Conservation (phyloP, 92 coral and sea anemone species). For the Metridium senile region DNA sequence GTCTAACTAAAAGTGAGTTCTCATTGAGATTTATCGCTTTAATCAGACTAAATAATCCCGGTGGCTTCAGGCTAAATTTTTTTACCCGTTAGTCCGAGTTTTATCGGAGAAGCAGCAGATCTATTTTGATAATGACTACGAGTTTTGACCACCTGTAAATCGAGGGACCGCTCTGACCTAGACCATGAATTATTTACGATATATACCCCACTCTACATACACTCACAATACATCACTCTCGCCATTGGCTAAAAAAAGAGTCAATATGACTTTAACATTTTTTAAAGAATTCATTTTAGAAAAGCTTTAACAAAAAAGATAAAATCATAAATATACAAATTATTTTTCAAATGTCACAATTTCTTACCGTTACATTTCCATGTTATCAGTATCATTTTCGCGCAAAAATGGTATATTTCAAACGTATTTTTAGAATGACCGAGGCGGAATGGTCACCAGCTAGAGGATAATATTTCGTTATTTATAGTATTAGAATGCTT, state of each 20-base stretch:
- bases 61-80: neutral
- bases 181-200: neutral
- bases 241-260: neutral
- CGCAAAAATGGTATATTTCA: too few species aligned
- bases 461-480: neutral
- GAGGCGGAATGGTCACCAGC: neutral
- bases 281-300: neutral
- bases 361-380: too few species aligned
- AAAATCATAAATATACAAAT: too few species aligned
- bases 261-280: constrained; percentile 6
- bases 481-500: too few species aligned
- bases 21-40: neutral
- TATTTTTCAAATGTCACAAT: too few species aligned
- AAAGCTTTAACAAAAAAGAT: neutral
- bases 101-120: neutral
- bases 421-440: neutral
- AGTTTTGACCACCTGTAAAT: constrained; percentile 1
- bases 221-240: neutral
- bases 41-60: neutral
- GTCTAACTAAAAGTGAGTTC: neutral
- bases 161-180: constrained; percentile 1
- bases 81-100: neutral
- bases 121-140: constrained; percentile 2
- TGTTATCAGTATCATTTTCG: too few species aligned
- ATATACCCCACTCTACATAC: neutral